These are phyloP conservation scores for Drosophila asahinai DNA, from an alignment of 1,140 invertebrate genomes.

Conservation along the genomic window DNA sequence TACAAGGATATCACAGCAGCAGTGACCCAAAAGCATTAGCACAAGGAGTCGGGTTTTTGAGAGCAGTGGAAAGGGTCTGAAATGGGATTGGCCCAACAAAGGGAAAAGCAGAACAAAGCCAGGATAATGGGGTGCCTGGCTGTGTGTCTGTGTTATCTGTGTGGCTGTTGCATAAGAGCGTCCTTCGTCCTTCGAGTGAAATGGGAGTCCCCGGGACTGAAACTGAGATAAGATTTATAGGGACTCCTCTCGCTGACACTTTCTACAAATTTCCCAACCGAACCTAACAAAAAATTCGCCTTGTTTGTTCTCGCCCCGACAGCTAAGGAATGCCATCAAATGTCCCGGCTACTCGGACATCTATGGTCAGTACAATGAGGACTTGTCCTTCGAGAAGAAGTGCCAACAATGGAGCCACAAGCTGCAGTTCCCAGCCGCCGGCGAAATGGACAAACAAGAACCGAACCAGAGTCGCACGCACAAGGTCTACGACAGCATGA, in stretches of 20 bases:
- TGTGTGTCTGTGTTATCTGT: constrained; percentile 25
- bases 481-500: constrained; percentile 82
- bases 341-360: constrained; percentile 72
- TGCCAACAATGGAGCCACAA: constrained; percentile 77
- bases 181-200: constrained; percentile 48
- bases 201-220: constrained; percentile 21
- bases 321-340: constrained; percentile 74
- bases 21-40: constrained; percentile 75
- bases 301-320: constrained; percentile 32
- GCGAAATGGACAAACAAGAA: constrained; percentile 28
- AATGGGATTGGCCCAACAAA: constrained; percentile 36
- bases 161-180: constrained; percentile 34
- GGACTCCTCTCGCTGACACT: constrained; percentile 23
- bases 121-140: constrained; percentile 38
- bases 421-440: constrained; percentile 42
- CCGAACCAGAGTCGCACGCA: constrained; percentile 68
- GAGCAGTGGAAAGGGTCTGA: constrained; percentile 9
- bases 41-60: constrained; percentile 16
- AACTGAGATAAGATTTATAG: constrained; percentile 48
- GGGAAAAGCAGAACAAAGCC: constrained; percentile 42
- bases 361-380: constrained; percentile 62
- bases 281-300: constrained; percentile 54
- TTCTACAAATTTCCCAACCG: constrained; percentile 60
- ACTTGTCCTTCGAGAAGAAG: constrained; percentile 65
- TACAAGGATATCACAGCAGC: constrained; percentile 68